Evolutionary conservation across 1,140 invertebrate genomes (phyloP).

Genomic region (Daktulosphaira vitifoliae): DNA sequence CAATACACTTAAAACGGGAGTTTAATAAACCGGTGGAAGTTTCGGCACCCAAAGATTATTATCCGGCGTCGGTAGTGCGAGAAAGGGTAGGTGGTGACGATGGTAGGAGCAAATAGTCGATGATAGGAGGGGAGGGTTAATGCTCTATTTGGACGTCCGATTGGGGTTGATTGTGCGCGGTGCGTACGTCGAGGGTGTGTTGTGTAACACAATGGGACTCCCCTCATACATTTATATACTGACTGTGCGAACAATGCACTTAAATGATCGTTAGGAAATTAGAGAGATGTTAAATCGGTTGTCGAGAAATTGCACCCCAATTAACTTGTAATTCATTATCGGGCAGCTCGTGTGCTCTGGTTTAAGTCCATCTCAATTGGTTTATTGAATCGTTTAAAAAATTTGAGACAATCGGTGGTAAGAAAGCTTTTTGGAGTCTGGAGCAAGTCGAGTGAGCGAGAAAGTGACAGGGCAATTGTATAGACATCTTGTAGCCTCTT

Average conservation of each 20-base stretch:
- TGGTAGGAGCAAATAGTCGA: no score
- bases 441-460: not conserved
- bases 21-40: conserved; percentile 32
- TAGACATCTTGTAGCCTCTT: conserved; percentile 13
- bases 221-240: conserved; percentile 15
- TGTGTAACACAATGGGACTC: conserved; percentile 26
- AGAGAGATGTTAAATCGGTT: conserved; percentile 36
- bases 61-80: conserved; percentile 32
- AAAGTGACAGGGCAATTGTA: not conserved
- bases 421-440: not conserved
- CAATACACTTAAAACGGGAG: conserved; percentile 32
- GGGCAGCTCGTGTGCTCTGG: conserved; percentile 6
- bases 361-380: conserved; percentile 33
- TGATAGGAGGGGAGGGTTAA: conserved; percentile 31
- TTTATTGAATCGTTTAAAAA: conserved; percentile 34
- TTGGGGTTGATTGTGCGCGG: conserved; percentile 49
- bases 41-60: conserved; percentile 34
- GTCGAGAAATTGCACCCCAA: conserved; percentile 36
- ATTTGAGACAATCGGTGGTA: conserved; percentile 8
- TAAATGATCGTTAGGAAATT: conserved; percentile 37
- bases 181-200: conserved; percentile 43
- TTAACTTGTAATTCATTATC: conserved; percentile 35
- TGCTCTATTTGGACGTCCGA: conserved; percentile 48
- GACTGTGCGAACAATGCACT: conserved; percentile 34
- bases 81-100: conserved; percentile 36